Evolutionary conservation across 2,888 invertebrate species (phyloP).

Genomic region (Acanthosoma haemorrhoidale): DNA sequence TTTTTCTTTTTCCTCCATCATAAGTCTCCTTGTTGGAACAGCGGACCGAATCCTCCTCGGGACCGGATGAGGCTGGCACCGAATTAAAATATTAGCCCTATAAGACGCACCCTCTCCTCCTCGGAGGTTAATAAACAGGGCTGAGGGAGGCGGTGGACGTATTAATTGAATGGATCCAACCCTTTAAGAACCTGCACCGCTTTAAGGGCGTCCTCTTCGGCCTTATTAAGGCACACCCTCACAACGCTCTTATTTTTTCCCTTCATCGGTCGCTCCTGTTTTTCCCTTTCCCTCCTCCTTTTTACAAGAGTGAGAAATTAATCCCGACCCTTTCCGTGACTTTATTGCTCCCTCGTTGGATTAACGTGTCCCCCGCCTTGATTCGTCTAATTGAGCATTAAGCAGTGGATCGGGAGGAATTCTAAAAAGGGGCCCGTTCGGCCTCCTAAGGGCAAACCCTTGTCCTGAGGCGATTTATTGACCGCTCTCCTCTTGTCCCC

Average conservation of each 20-base stretch:
- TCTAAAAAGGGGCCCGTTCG: neutral
- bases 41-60: too few species aligned
- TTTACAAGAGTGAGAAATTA: constrained; percentile 10
- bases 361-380: constrained; percentile 35
- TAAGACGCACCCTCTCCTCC: neutral
- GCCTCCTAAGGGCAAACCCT: constrained; percentile 4
- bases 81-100: neutral
- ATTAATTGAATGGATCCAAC: constrained; percentile 24
- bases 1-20: too few species aligned
- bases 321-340: neutral
- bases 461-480: neutral
- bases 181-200: neutral
- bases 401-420: constrained; percentile 27
- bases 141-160: neutral
- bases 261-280: neutral
- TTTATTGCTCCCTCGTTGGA: constrained; percentile 24
- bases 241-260: neutral
- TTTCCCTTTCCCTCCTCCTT: neutral
- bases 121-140: neutral
- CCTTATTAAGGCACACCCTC: neutral
- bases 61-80: neutral
- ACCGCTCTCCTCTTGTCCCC: too few species aligned
- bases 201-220: too few species aligned
- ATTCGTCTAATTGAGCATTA: constrained; percentile 39
- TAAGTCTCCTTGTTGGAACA: too few species aligned